Conservation (phyloP, 2,113 vertebrate species). For the Leuciscus idus region DNA sequence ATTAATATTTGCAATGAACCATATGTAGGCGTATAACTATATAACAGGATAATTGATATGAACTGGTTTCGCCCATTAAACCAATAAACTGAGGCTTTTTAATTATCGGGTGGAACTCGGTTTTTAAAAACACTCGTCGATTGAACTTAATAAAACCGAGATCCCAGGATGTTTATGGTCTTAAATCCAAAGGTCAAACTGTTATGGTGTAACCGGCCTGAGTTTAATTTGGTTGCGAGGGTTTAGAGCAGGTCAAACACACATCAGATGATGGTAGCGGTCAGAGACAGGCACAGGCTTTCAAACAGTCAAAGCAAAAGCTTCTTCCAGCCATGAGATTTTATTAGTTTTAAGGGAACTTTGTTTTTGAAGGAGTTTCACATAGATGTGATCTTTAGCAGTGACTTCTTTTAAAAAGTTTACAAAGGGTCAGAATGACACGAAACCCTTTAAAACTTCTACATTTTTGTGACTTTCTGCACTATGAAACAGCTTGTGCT, state of each 20-base stretch:
- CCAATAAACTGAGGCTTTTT: background rate
- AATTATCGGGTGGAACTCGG: background rate
- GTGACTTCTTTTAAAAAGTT: background rate
- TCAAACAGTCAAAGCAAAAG: background rate
- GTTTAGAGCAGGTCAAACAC: background rate
- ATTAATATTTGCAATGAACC: background rate
- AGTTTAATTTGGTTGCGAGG: background rate
- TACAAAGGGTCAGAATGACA: background rate
- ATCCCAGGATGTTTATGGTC: background rate
- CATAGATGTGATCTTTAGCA: background rate
- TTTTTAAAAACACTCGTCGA: background rate
- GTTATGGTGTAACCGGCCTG: background rate
- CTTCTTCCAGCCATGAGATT: background rate
- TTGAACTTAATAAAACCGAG: background rate
- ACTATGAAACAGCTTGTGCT: background rate
- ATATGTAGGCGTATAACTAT: background rate
- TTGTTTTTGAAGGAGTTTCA: background rate
- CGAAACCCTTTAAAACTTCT: background rate
- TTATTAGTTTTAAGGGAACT: background rate
- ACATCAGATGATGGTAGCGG: background rate
- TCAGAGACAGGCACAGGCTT: background rate
- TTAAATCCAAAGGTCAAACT: background rate
- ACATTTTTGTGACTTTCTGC: background rate
- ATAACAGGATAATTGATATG: background rate
- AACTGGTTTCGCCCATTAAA: background rate